Evolutionary conservation across 2,888 invertebrate species (phyloP).

Genomic region (Cancer borealis): DNA sequence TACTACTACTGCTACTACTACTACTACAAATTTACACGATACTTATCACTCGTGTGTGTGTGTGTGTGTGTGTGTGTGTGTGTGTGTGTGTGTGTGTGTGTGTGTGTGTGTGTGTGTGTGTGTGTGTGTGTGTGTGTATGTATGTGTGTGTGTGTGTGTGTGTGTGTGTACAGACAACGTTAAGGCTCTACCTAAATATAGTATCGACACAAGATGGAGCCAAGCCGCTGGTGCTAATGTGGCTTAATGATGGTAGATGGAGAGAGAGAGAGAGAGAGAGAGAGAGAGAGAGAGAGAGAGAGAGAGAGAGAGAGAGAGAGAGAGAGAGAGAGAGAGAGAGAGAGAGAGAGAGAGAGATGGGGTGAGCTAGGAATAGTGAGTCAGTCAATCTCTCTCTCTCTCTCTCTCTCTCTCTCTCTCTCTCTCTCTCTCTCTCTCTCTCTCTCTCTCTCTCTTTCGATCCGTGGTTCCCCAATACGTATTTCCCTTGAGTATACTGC

Average conservation of each 20-base stretch:
- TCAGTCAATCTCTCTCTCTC: not conserved
- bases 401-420: slow-evolving; percentile 43
- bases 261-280: slow-evolving; percentile 23
- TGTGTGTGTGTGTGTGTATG: slow-evolving; percentile 55
- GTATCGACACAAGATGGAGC: not conserved
- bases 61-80: slow-evolving; percentile 53
- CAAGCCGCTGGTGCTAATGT: not conserved
- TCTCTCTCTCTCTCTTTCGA: slow-evolving; percentile 35
- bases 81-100: slow-evolving; percentile 58
- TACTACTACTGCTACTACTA: not conserved
- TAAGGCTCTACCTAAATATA: not conserved
- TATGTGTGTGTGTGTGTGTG: slow-evolving; percentile 58
- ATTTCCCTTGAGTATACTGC: not conserved
- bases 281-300: slow-evolving; percentile 50
- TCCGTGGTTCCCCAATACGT: not conserved
- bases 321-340: slow-evolving; percentile 11
- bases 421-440: slow-evolving; percentile 57
- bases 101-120: slow-evolving; percentile 58
- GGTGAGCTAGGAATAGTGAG: not conserved
- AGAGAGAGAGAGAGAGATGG: slow-evolving; percentile 36
- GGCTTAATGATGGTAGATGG: not conserved
- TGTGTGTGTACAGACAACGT: slow-evolving; percentile 3
- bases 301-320: slow-evolving; percentile 53
- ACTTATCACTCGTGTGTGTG: not conserved
- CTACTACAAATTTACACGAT: not conserved